Base-by-base conservation (phyloP, 2,113 vertebrate genomes). In the Ellobius talpinus region DNA sequence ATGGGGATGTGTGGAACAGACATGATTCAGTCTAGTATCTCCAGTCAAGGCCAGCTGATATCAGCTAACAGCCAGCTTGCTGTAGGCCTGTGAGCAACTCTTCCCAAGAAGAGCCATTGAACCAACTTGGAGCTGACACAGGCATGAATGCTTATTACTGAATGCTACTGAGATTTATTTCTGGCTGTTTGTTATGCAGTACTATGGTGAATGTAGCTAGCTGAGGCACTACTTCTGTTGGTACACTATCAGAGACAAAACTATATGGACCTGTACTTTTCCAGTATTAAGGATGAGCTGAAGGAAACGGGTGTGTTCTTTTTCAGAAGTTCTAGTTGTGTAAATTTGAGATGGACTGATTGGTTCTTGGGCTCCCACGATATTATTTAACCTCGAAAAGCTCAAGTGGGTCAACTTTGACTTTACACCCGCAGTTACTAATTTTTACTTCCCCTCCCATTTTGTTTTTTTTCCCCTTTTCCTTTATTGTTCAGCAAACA, bases 401-500 rank as follows among this genome's bases (percentile, higher is more conserved):
- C 19, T 91, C 39, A 65, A 39, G n/a, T 90, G 55, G 26, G 16
- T 90, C 61, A 89, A 89, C 82, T 61, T 94, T 97, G 87, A 89
- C n/a, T 81, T 96, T 95, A 70, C 24, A 74, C 31, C 26, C 74
- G 8, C n/a, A 66, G 1, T 70, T 45, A 66, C 10, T n/a, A 50
- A 17, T 39, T 93, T 91, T 91, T 50, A 76, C 12, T 87, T 6
- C 31, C 26, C 76, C 58, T 85, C 16, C 19, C 7, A 39, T 88
- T 70, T 87, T 96, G 61, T 26, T 87, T 96, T n/a, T 58, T 85
- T 90, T 95, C 70, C 42, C n/a, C 14, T 79, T 68, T 76, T 47
- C 29, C 16, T 86, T 79, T 63, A 74, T 84, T 92, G 52, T 29
- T 96, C 24, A 95, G 63, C 17, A 97, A 63, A 91, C 88, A 92